Percentiles rank a stretch among this genome's conserved stretches.
Evolutionary conservation across 2,113 vertebrate species (phyloP).

Genomic region (Perccottus glenii): DNA sequence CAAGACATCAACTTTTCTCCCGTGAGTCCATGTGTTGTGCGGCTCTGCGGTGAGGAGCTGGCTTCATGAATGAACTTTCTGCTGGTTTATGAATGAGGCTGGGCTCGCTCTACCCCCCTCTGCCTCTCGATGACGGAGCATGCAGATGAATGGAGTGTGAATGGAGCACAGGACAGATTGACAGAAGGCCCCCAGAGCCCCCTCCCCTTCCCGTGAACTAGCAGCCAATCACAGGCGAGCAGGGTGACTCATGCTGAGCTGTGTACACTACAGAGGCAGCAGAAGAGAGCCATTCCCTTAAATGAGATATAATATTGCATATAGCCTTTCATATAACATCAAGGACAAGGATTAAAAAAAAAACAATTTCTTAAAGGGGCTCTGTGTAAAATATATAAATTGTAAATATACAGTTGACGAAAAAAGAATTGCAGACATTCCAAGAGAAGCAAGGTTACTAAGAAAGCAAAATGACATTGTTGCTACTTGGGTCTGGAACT

Average conservation of each 20-base stretch:
- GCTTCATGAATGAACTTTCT: constrained; percentile 92
- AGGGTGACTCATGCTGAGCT: constrained; percentile 83
- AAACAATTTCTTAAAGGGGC: no score
- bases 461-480: no score
- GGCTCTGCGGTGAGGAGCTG: constrained; percentile 60
- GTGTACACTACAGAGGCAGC: constrained; percentile 61
- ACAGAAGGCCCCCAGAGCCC: constrained; percentile 80
- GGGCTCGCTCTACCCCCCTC: constrained; percentile 43
- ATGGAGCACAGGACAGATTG: constrained; percentile 87
- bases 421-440: no score
- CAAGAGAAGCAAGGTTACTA: no score
- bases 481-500: no score
- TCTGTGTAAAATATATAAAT: no score
- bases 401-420: no score
- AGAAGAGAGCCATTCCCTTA: not conserved
- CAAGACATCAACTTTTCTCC: constrained; percentile 32
- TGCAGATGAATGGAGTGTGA: constrained; percentile 84
- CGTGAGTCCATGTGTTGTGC: constrained; percentile 32
- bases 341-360: no score
- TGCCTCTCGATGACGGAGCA: constrained; percentile 69
- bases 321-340: not conserved
- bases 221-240: constrained; percentile 81
- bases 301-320: not conserved
- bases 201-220: constrained; percentile 59
- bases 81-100: constrained; percentile 82